Conservation (phyloP, 2,888 invertebrate genomes). For the Geophilus truncorum region DNA sequence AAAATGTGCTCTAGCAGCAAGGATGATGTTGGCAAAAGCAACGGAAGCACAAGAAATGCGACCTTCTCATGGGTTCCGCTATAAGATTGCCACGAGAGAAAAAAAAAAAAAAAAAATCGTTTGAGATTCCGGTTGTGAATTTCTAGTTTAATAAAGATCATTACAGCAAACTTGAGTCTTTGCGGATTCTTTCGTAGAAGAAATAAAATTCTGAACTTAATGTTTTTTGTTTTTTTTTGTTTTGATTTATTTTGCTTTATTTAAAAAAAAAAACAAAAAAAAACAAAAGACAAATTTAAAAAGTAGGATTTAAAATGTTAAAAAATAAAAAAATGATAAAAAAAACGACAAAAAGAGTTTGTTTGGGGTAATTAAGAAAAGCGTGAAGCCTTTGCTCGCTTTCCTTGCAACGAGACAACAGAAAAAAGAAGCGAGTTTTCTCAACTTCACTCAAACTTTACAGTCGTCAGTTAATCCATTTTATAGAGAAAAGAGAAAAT, state of each 20-base stretch:
- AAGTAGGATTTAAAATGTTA: not conserved
- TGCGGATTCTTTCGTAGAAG: not conserved
- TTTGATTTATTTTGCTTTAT: not conserved
- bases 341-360: not conserved
- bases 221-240: not conserved
- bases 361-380: not conserved
- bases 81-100: not conserved
- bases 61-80: slow-evolving; percentile 21
- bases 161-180: slow-evolving; percentile 8
- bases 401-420: not conserved
- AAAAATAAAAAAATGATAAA: not conserved
- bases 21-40: slow-evolving; percentile 3
- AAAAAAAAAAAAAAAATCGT: not conserved
- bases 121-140: slow-evolving; percentile 27
- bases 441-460: slow-evolving; percentile 16
- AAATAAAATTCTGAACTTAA: not conserved
- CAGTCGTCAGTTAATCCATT: slow-evolving; percentile 25
- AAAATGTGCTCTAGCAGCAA: slow-evolving; percentile 20
- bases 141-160: slow-evolving; percentile 10
- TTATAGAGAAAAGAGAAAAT: slow-evolving; percentile 27
- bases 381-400: not conserved
- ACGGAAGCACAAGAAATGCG: slow-evolving; percentile 27
- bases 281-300: not conserved
- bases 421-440: not conserved
- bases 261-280: not conserved